Evolutionary conservation across 2,888 invertebrate genomes (phyloP), one percentile per base, ranked within the genome.

Genomic region (Drosophila mercatorum): DNA sequence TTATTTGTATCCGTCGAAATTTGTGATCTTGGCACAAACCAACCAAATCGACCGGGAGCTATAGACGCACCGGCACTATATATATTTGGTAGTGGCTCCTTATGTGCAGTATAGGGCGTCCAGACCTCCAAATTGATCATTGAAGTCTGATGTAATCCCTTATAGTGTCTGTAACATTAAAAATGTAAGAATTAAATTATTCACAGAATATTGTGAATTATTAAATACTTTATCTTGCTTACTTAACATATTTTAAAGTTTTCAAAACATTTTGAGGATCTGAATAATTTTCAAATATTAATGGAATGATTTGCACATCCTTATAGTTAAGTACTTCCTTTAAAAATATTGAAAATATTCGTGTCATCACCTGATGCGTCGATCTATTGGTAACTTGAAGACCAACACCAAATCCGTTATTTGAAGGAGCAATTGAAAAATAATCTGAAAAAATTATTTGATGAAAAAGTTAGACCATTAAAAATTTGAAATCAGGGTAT

Each of bases 51-150:
- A 5, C 95, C 95, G 0, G 94, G 94, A 41, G 78, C 65, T 49
- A 88, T 79, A 1, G 90, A 85, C 10, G 92, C 92, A 2, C 95
- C 95, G 53, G 94, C 94, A 76, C 94, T 94, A 14, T 69, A 66
- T n/a, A 92, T 75, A 12, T 93, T 36, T 93, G 93, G 70, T 92
- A 92, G 81, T 8, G 69, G 53, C 2, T 31, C 7, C 10, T 40
- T 67, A 22, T 52, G 67, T 1, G 62, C 56, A 10, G 41, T 44
- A 28, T 51, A 68, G 0, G 95, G 94, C 68, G 95, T 93, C 95
- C 96, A 96, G 0, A 95, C 95, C 90, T 96, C 96, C 85, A 96
- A 92, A 91, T 96, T 96, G 22, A 96, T 94, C 85, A 90, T 89
- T 12, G 40, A 69, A 3, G 62, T 67, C 12, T 80, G 75, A 7